Percentiles rank a stretch among this genome's conserved stretches.
Conservation (phyloP, 2,113 vertebrate genomes). For the Passerina amoena region DNA sequence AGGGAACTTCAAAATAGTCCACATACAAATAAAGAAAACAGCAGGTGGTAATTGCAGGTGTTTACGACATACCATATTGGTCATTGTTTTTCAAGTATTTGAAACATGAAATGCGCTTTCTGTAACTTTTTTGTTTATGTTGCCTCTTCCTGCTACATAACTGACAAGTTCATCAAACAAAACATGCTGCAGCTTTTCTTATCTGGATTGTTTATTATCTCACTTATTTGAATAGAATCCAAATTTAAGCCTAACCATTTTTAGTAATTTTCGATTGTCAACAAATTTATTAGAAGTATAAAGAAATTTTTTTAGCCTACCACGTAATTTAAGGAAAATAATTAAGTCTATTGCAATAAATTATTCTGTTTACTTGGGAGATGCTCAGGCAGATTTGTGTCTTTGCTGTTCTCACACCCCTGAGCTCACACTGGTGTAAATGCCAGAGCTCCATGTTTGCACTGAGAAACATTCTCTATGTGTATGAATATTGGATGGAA, state of each 20-base stretch:
- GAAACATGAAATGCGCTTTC: background rate
- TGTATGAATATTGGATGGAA: background rate
- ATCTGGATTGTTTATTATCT: background rate
- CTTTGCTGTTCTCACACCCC: background rate
- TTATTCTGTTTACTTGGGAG: background rate
- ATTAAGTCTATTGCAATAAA: background rate
- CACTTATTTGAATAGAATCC: background rate
- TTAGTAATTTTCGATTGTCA: background rate
- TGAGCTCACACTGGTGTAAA: background rate
- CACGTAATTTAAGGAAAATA: background rate
- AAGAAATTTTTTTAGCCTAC: background rate
- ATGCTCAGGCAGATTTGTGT: background rate
- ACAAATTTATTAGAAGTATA: background rate
- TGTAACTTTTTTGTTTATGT: background rate
- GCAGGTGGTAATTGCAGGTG: background rate
- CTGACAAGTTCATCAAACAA: background rate
- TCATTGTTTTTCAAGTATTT: background rate
- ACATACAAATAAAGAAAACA: background rate
- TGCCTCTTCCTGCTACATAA: background rate
- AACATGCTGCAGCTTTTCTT: background rate
- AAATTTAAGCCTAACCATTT: background rate
- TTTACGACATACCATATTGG: background rate
- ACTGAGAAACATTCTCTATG: background rate
- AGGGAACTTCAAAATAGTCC: background rate
- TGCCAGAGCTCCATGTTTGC: background rate